Evolutionary conservation across 2,797 vertebrate species (phyloP).

Genomic region (Danio albolineatus): DNA sequence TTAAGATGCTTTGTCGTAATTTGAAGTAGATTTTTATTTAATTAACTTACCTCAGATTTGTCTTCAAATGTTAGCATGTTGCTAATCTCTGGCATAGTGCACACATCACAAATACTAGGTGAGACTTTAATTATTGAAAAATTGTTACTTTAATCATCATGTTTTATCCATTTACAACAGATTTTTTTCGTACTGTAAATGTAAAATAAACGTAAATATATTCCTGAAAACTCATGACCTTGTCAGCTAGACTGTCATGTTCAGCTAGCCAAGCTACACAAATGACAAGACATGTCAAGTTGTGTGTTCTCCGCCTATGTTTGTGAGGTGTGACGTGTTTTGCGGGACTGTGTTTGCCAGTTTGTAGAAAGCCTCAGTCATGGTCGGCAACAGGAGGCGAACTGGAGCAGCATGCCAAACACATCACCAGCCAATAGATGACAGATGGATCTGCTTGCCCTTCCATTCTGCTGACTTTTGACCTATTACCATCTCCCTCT

Average conservation of each 20-base stretch:
- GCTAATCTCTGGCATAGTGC: no score
- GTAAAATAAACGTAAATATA: background rate
- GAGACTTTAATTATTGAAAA: no score
- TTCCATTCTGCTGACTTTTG: slow-evolving; percentile 36
- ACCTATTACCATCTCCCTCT: slow-evolving; percentile 40
- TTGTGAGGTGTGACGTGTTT: background rate
- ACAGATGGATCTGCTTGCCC: slow-evolving; percentile 34
- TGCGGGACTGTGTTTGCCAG: slow-evolving; percentile 17
- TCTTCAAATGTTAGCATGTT: no score
- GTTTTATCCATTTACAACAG: background rate
- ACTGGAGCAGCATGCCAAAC: slow-evolving; percentile 19
- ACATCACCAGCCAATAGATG: slow-evolving; percentile 30
- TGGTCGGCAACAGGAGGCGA: slow-evolving; percentile 31
- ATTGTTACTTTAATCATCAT: no score
- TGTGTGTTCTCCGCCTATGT: background rate
- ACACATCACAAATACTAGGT: no score
- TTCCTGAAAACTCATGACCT: background rate
- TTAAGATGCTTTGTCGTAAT: no score
- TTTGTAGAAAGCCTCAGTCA: slow-evolving; percentile 13
- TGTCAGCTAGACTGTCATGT: background rate
- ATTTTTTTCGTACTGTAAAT: background rate
- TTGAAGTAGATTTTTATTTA: no score
- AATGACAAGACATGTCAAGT: background rate
- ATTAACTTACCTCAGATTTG: no score
- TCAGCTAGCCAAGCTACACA: background rate